Evolutionary conservation across 2,888 invertebrate species (phyloP).

Genomic region (Catotricha subobsoleta): DNA sequence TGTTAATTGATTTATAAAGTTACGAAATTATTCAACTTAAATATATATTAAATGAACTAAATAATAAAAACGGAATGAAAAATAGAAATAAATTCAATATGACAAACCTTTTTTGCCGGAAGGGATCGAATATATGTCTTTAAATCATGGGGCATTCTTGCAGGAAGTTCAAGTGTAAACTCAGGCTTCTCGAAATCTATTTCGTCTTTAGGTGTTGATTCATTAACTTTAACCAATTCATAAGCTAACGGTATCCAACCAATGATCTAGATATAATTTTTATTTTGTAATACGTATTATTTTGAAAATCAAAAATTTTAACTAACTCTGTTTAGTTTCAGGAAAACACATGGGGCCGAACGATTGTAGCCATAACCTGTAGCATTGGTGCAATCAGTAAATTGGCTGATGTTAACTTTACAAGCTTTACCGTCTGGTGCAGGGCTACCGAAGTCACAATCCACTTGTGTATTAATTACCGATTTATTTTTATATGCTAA

Average conservation of each 20-base stretch:
- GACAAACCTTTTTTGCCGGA: slow-evolving; percentile 17
- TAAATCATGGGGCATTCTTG: slow-evolving; percentile 41
- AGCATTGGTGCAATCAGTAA: slow-evolving; percentile 34
- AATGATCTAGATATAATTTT: slow-evolving; percentile 38
- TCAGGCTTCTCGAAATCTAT: too few relatives aligned
- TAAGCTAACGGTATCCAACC: slow-evolving; percentile 54
- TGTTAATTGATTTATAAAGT: too few relatives aligned
- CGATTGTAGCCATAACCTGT: slow-evolving; percentile 48
- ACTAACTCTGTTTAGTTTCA: slow-evolving; percentile 66
- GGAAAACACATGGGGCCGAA: slow-evolving; percentile 64
- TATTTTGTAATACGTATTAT: slow-evolving; percentile 1
- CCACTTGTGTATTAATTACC: slow-evolving; percentile 30
- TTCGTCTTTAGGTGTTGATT: too few relatives aligned
- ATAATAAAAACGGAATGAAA: background rate
- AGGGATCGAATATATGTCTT: slow-evolving; percentile 30
- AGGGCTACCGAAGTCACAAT: slow-evolving; percentile 35
- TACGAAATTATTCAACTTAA: background rate
- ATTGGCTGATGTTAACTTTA: slow-evolving; percentile 26
- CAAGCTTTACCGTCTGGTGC: slow-evolving; percentile 35
- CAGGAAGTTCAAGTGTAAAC: slow-evolving; percentile 38
- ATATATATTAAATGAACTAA: background rate
- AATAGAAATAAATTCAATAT: background rate
- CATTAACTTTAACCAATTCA: slow-evolving; percentile 24
- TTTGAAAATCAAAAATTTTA: too few relatives aligned
- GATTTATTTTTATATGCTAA: slow-evolving; percentile 29